phyloP scores from a whole-genome alignment of 2,113 vertebrate species.

The Harpagus bidentatus region DNA sequence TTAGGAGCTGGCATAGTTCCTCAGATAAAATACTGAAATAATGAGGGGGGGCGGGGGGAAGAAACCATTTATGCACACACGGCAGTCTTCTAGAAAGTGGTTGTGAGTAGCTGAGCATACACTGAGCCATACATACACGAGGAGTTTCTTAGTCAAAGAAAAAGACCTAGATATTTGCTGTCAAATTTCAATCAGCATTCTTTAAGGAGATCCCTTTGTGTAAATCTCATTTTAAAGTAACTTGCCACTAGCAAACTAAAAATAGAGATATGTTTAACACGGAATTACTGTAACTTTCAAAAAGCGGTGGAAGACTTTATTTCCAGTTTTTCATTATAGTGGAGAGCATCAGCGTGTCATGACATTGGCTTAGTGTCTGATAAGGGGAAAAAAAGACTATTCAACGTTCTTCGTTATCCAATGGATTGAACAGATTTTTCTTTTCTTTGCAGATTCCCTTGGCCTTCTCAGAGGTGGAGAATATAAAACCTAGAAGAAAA shows the following conservation, averaged over 20 bases:
- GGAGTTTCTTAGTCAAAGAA: background rate
- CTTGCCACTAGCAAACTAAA: background rate
- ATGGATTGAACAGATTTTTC: background rate
- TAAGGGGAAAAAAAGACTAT: background rate
- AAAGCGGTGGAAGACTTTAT: background rate
- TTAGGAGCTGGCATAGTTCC: background rate
- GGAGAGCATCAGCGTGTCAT: background rate
- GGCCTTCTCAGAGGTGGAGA: background rate
- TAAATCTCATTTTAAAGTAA: background rate
- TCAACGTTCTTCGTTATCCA: background rate
- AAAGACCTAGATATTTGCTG: background rate
- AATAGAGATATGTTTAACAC: background rate
- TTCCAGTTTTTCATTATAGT: background rate
- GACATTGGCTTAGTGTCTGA: background rate
- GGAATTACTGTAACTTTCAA: background rate
- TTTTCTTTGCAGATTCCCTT: background rate
- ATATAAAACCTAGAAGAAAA: background rate
- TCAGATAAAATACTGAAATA: background rate
- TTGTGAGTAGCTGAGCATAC: background rate
- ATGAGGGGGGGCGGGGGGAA: rapidly evolving
- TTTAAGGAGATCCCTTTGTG: background rate
- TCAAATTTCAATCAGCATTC: background rate
- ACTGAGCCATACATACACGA: rapidly evolving
- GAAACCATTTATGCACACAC: background rate
- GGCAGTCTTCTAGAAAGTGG: background rate